Evolutionary conservation across 1,140 invertebrate species (phyloP).

Genomic region (Watersipora subatra): DNA sequence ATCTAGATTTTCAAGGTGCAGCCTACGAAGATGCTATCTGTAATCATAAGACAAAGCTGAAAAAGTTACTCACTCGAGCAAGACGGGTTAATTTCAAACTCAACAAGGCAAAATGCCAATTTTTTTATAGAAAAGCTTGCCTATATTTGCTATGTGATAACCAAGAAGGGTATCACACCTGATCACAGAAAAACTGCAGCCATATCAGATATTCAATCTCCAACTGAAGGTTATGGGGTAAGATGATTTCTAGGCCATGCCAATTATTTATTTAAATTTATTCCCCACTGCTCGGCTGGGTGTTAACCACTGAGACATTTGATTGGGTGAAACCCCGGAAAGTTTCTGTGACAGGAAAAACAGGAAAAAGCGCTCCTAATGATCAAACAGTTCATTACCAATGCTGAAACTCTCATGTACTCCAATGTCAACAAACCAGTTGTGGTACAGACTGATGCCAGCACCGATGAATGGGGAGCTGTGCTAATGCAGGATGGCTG

Average conservation of each 20-base stretch:
- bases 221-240: slow-evolving; percentile 4
- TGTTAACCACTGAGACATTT: slow-evolving; percentile 30
- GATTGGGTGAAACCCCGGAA: slow-evolving; percentile 27
- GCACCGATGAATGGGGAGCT: slow-evolving; percentile 30
- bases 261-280: slow-evolving; percentile 29
- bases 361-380: slow-evolving; percentile 13
- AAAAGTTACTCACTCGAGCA: slow-evolving; percentile 27
- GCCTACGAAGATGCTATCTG: slow-evolving; percentile 5
- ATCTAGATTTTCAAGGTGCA: slow-evolving; percentile 13
- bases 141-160: slow-evolving; percentile 17
- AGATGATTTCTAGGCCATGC: slow-evolving; percentile 19
- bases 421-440: slow-evolving; percentile 3
- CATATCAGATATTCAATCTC: slow-evolving; percentile 15
- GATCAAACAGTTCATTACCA: slow-evolving; percentile 16
- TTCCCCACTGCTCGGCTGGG: slow-evolving; percentile 26
- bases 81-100: slow-evolving; percentile 28
- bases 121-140: slow-evolving; percentile 33
- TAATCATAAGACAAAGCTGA: slow-evolving; percentile 27
- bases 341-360: slow-evolving; percentile 4
- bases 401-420: slow-evolving; percentile 9
- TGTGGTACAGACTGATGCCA: slow-evolving; percentile 17
- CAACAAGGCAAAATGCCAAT: slow-evolving; percentile 29
- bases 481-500: slow-evolving; percentile 38
- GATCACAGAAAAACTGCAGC: slow-evolving; percentile 19
- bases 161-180: slow-evolving; percentile 10